Percentiles rank a stretch among this genome's conserved stretches.
phyloP scores from a whole-genome alignment of 2,113 vertebrate genomes.

The Phalacrocorax aristotelis region DNA sequence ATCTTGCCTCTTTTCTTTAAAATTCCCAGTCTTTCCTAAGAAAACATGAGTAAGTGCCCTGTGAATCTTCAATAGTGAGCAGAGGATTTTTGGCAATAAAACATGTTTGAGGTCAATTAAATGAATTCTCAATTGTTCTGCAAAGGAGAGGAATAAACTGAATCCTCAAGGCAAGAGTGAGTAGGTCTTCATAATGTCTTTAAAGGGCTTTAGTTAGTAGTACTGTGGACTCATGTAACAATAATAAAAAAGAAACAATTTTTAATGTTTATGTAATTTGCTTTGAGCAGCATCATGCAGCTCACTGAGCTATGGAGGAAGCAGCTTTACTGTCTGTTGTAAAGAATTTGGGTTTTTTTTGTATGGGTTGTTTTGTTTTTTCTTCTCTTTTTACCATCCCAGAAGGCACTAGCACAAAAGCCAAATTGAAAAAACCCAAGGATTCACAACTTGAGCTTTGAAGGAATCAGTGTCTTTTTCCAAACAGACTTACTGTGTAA shows the following conservation, averaged over 20 bases:
- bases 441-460: neutral
- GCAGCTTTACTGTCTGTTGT: neutral
- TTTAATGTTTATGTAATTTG: neutral
- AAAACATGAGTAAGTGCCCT: neutral
- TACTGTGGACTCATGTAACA: neutral
- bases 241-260: neutral
- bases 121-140: neutral
- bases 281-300: neutral
- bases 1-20: neutral
- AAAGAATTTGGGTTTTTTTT: neutral
- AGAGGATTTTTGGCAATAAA: neutral
- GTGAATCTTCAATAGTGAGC: neutral
- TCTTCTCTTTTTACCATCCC: neutral
- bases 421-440: neutral
- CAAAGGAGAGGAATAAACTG: neutral
- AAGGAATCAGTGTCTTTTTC: neutral
- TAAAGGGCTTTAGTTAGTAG: neutral
- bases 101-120: neutral
- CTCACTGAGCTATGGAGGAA: neutral
- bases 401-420: neutral
- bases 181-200: neutral
- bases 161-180: neutral
- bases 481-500: neutral
- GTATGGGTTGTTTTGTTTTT: neutral
- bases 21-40: neutral